Evolutionary conservation across 2,113 vertebrate species (phyloP), one percentile per base, ranked within the genome.

Genomic region (Myodes glareolus): DNA sequence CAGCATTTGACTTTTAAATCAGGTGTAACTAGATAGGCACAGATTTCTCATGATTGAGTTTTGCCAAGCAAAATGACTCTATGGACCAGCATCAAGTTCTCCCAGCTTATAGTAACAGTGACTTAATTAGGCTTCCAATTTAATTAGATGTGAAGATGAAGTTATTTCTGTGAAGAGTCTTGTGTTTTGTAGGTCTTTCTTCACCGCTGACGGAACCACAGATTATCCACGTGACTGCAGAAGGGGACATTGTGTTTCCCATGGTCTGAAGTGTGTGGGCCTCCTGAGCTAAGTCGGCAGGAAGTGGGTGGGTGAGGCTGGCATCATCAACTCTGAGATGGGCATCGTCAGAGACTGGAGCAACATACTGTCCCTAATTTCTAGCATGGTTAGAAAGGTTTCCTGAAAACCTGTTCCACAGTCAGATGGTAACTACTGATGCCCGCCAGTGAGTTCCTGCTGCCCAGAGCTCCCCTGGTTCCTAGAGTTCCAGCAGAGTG

Each of bases 111-210:
- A 84, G 81, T 92, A 95, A 81, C 72, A 92, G 82, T 95, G 94
- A 75, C 70, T 96, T 90, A 85, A 94, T 97, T 97, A 84, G 73
- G 73, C 65, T 94, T 96, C 68, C 78, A 33, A n/a, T 91, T 97
- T 97, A 97, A 96, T 93, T 97, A 95, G 67, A 82, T 88, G 39
- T 85, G 86, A 94, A 97, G 47, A 76, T 14, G 47, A 76, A 94
- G 55, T 92, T 93, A 88, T 94, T 94, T 94, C 82, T 27, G 0
- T 67, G 31, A 94, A 77, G 78, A 90, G 81, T 67, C 19, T 72
- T 94, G 25, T 89, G 55, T 86, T 93, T 94, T 92, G 42, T 92
- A 33, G 73, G 29, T 68, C 65, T 75, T 80, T 87, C 77, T 91
- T 73, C 76, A 73, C 91, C 94, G 94, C 68, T 65, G 67, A 50